These are phyloP conservation scores for Podocnemis expansa DNA, from an alignment of 2,113 vertebrate genomes.

Conservation along the genomic window DNA sequence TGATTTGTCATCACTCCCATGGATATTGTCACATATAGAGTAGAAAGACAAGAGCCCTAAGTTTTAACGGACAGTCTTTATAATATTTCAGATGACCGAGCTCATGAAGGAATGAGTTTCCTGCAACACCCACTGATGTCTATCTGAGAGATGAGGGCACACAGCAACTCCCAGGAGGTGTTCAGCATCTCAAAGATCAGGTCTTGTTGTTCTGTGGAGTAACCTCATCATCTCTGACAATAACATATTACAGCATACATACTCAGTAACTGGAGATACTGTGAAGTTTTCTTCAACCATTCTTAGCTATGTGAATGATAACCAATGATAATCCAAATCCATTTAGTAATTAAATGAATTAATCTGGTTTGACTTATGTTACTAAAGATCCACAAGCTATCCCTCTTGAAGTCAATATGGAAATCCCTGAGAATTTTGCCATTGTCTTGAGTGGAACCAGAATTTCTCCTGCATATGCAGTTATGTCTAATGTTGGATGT, in stretches of 20 bases:
- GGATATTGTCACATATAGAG: neutral
- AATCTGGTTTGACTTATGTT: neutral
- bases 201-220: neutral
- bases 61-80: neutral
- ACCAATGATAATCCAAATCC: neutral
- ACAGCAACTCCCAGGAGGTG: neutral
- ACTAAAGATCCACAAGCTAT: neutral
- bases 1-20: neutral
- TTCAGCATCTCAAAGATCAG: neutral
- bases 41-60: neutral
- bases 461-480: too few species aligned
- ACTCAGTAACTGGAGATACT: neutral
- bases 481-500: too few species aligned
- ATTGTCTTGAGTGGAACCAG: too few species aligned
- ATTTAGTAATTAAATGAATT: neutral
- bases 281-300: neutral
- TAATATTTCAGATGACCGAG: rapidly evolving
- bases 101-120: neutral
- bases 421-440: neutral
- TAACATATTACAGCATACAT: neutral
- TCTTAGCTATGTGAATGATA: neutral
- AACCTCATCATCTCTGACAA: neutral
- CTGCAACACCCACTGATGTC: neutral
- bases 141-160: neutral
- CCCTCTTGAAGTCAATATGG: neutral